Percentiles rank a stretch among this genome's conserved stretches.
Evolutionary conservation across 2,888 invertebrate species (phyloP).

Genomic region (Amphipoea lucens): DNA sequence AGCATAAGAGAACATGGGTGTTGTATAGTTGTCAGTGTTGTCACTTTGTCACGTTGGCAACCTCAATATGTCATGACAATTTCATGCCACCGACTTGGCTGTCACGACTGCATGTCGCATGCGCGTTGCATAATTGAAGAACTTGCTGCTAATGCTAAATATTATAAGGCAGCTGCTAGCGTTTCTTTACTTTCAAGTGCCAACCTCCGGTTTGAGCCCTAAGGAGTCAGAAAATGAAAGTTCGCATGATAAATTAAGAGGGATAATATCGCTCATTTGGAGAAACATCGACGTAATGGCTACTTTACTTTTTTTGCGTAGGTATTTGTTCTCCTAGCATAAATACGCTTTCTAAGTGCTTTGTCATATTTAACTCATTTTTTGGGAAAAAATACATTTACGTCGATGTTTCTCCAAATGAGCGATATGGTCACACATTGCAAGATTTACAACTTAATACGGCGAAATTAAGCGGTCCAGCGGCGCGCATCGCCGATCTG

Average conservation of each 20-base stretch:
- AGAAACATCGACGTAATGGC: too few species aligned
- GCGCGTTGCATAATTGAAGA: slow-evolving; percentile 73
- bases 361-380: too few species aligned
- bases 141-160: slow-evolving; percentile 34
- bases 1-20: slow-evolving; percentile 50
- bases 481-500: too few species aligned
- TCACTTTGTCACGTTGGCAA: slow-evolving; percentile 65
- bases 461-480: too few species aligned
- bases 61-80: slow-evolving; percentile 77
- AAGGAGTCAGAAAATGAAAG: slow-evolving; percentile 12
- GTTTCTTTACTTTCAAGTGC: slow-evolving; percentile 23
- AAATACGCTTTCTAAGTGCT: too few species aligned
- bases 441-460: not conserved
- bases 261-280: not conserved
- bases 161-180: slow-evolving; percentile 1
- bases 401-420: too few species aligned
- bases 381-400: too few species aligned
- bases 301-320: too few species aligned
- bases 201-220: slow-evolving; percentile 7
- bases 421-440: not conserved
- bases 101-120: slow-evolving; percentile 73
- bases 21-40: slow-evolving; percentile 59
- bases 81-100: slow-evolving; percentile 65
- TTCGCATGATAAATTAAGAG: not conserved
- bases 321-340: too few species aligned